Evolutionary conservation across 1,140 invertebrate genomes (phyloP).

Genomic region (Helicoverpa armigera): DNA sequence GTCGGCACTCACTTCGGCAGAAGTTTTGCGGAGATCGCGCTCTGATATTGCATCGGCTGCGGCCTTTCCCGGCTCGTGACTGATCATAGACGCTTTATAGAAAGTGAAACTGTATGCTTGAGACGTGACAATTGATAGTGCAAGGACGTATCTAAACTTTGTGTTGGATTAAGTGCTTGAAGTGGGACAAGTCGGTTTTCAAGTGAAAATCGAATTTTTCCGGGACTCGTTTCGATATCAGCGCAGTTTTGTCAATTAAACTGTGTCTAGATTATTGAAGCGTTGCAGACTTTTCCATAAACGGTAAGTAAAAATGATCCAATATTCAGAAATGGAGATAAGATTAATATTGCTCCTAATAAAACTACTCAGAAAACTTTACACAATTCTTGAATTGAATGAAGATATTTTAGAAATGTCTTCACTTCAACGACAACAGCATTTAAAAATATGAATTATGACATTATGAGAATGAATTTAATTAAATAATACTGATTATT

Average conservation of each 20-base stretch:
- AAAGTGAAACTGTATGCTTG: conserved; percentile 76
- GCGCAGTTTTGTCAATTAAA: conserved; percentile 78
- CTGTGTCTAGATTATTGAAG: conserved; percentile 82
- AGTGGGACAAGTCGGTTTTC: conserved; percentile 69
- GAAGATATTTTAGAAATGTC: no score
- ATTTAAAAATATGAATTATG: no score
- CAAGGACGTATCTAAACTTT: conserved; percentile 67
- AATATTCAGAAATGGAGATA: conserved; percentile 11
- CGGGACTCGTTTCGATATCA: conserved; percentile 80
- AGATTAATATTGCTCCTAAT: neutral
- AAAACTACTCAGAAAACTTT: no score
- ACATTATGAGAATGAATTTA: neutral
- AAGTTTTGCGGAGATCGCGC: conserved; percentile 80
- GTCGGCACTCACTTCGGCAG: conserved; percentile 59
- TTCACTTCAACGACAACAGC: no score
- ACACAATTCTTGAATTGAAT: no score
- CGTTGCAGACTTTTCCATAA: conserved; percentile 60
- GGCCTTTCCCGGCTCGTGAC: conserved; percentile 71
- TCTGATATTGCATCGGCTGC: conserved; percentile 59
- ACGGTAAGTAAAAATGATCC: conserved; percentile 69
- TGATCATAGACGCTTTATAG: conserved; percentile 69
- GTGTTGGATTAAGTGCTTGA: conserved; percentile 65
- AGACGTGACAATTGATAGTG: conserved; percentile 74
- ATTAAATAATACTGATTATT: conserved; percentile 13
- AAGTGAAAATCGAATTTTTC: conserved; percentile 69